Evolutionary conservation across 30 jellyfish, hydroid and myxozoan species (phyloP).

Genomic region (Haliclystus octoradiatus): DNA sequence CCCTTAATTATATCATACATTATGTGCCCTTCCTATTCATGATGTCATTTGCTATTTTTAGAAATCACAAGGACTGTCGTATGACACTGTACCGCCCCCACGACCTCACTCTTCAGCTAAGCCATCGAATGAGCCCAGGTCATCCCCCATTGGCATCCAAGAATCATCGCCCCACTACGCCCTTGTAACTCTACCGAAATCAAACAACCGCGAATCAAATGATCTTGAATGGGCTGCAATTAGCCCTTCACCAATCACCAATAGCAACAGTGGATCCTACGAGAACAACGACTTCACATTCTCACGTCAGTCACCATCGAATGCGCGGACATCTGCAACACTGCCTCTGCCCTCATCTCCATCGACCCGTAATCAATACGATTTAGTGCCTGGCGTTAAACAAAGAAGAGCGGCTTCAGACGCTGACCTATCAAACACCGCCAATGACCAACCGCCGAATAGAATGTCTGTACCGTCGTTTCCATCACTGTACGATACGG

Average conservation of each 20-base stretch:
- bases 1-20: too few relatives aligned
- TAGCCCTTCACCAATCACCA: background rate
- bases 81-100: constrained; percentile 71
- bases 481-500: background rate
- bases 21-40: too few relatives aligned
- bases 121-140: background rate
- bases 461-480: background rate
- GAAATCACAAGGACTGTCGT: background rate
- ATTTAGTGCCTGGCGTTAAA: background rate
- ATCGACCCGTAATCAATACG: background rate
- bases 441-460: background rate
- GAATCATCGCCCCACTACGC: background rate
- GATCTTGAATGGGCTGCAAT: background rate
- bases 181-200: background rate
- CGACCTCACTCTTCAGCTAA: constrained; percentile 16
- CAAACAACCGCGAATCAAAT: background rate
- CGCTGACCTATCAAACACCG: background rate
- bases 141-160: background rate
- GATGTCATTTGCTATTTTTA: too few relatives aligned
- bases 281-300: background rate
- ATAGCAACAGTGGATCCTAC: background rate
- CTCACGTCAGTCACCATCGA: background rate
- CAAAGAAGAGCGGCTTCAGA: background rate
- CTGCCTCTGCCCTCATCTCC: background rate
- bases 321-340: background rate